Evolutionary conservation across 2,888 invertebrate species (phyloP), one percentile per base, ranked within the genome.

Genomic region (Germaria angustata): DNA sequence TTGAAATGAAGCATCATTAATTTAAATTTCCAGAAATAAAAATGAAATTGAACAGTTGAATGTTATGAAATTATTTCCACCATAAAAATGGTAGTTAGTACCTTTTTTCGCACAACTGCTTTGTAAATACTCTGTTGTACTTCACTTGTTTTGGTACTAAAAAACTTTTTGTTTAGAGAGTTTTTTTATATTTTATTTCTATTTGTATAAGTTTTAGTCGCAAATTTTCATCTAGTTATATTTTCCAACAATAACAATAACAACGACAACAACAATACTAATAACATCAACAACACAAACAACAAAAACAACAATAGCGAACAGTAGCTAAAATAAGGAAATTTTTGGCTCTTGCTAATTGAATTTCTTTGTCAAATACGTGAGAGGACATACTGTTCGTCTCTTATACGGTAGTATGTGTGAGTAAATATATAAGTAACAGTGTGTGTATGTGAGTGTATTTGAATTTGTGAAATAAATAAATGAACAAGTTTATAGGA

Each of bases 311-410:
- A 8, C 28, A 59, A 53, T 39, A 41, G 36, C 34, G 28, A 63
- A 36, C 63, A 32, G 61, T 13, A 69, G 61, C 69, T 69, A 36
- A 77, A 69, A 46, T 63, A 65, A 49, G 46, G 63, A 80, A 17
- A 41, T 75, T 39, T 76, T 77, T 73, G 80, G 59, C 44, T 77
- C 63, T 73, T 57, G 77, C 80, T 83, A 83, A 83, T 83, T 80
- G 80, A 83, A 80, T 80, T 83, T 83, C 80, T 80, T 77, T 80
- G 80, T 80, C 80, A 80, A 83, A 80, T 83, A 82, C 82, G 82
- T 46, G 81, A 69, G 75, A 75, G 79, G 73, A 79, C 69, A 82
- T 75, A 69, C 69, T 82, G 73, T 57, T 61, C 36, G 44, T 41
- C 65, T 46, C 44, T 36, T 34, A n/a, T 20, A 20, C 13, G 41